A percentile compares a stretch with the other conserved stretches of the same genome.
phyloP scores from a whole-genome alignment of 1,140 invertebrate species.

The Frieseomelitta varia region DNA sequence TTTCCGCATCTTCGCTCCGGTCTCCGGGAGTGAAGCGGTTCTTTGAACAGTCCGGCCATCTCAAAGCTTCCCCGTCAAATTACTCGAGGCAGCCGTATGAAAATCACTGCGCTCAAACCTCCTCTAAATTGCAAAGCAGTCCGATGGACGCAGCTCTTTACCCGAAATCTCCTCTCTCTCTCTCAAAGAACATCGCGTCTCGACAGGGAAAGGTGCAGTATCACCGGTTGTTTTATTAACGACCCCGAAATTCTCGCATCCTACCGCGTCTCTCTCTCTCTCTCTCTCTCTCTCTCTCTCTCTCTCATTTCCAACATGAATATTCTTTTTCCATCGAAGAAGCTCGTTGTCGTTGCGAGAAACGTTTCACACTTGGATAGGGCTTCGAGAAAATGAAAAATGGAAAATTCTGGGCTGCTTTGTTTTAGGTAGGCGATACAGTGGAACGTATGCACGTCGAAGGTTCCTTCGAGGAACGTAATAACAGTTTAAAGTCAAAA shows the following conservation, averaged over 20 bases:
- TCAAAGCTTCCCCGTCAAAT: conserved; percentile 24
- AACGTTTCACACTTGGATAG: too few relatives aligned
- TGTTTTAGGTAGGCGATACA: background rate
- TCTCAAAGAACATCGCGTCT: conserved; percentile 7
- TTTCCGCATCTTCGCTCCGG: conserved; percentile 8
- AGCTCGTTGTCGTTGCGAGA: background rate
- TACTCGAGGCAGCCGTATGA: conserved; percentile 29
- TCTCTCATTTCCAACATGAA: background rate
- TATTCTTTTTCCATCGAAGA: too few relatives aligned
- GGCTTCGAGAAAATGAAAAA: background rate
- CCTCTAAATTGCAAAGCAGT: conserved; percentile 44
- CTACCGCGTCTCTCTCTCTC: too few relatives aligned
- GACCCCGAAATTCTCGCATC: background rate
- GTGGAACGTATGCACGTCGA: background rate
- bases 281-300: too few relatives aligned
- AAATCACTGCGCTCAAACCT: conserved; percentile 25
- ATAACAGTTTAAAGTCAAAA: background rate
- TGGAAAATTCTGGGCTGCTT: background rate
- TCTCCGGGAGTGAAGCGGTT: background rate
- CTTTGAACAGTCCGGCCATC: conserved; percentile 21
- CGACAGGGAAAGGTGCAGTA: background rate
- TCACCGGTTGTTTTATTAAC: background rate
- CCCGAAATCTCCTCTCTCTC: conserved; percentile 18
- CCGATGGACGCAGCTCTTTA: background rate
- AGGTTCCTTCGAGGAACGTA: background rate